These are phyloP conservation scores for Eupithecia centaureata DNA, from an alignment of 2,888 invertebrate genomes.

Conservation along the genomic window DNA sequence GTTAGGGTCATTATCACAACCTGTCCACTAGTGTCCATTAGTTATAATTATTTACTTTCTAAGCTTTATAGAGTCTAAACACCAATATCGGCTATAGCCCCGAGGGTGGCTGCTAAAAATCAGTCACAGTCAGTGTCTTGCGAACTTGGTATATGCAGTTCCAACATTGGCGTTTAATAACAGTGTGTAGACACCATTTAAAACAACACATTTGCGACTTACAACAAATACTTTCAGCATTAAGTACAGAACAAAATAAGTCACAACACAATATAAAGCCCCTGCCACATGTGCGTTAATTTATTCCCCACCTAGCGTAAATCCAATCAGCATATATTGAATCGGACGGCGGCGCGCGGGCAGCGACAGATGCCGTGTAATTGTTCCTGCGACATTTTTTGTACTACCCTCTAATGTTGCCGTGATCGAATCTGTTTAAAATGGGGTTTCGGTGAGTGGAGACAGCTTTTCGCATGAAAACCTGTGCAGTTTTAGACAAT, in stretches of 20 bases:
- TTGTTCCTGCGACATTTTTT: constrained; percentile 81
- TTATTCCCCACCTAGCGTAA: constrained; percentile 61
- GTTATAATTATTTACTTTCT: neutral
- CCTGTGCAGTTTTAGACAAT: no score
- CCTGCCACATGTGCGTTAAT: constrained; percentile 58
- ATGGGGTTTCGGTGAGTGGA: constrained; percentile 54
- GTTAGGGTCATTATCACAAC: neutral
- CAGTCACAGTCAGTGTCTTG: no score
- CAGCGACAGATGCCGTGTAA: constrained; percentile 81
- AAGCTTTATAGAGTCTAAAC: neutral
- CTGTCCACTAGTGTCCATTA: neutral
- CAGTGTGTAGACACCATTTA: neutral
- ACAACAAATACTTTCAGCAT: constrained; percentile 4
- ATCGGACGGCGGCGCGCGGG: constrained; percentile 41
- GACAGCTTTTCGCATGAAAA: constrained; percentile 43
- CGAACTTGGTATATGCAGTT: no score
- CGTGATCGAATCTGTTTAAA: constrained; percentile 81
- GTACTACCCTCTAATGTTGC: constrained; percentile 67
- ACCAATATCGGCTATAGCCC: no score
- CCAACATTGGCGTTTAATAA: neutral
- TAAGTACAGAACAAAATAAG: constrained; percentile 15
- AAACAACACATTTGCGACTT: neutral
- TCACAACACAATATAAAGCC: constrained; percentile 22
- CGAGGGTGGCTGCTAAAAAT: no score
- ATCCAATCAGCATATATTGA: constrained; percentile 82